Base-by-base conservation (phyloP, 2,888 invertebrate genomes). In the Desoria tigrina region DNA sequence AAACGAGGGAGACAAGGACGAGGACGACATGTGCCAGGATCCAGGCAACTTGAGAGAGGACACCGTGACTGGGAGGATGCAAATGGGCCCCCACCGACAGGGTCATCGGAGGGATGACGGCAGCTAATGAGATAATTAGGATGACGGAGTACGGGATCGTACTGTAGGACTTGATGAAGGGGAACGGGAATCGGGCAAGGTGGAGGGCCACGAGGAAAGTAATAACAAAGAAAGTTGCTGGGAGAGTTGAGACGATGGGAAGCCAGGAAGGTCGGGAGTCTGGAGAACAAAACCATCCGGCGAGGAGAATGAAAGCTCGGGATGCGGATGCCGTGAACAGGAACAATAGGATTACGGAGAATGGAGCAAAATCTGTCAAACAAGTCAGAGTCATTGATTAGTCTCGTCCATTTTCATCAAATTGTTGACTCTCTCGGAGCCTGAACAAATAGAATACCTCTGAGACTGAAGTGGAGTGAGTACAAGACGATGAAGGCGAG, bases 361-460 rank as follows among this genome's bases (percentile, higher is more conserved):
- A 76, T 62, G 76, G 75, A 64, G 71, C 71, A 69, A 75, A 76
- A 75, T 76, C 76, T 76, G 75, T 71, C 71, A 73, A 74, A 74
- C 66, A 67, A 71, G 66, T 63, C 61, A 72, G 63, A 66, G 58
- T 61, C 67, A 65, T 61, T 65, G 70, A 72, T 69, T 66, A 72
- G 66, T 61, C 63, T 63, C 49, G 68, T 68, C 69, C 67, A 68
- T 68, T 66, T 66, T 66, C 69, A 63, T 61, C 54, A 50, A 32
- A 11, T n/a, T 23, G 21, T 14, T 26, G 49, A 59, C 45, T 45
- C 23, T n/a, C 4, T 18, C 42, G 42, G 2, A 27, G n/a, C 3
- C 16, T 37, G 39, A 42, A 49, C 42, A 58, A 45, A 24, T 23
- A 58, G 66, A 71, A 69, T 74, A 76, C 76, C 76, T 74, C 69